A percentile compares a stretch with the other conserved stretches of the same genome.
phyloP scores from a whole-genome alignment of 2,888 invertebrate genomes.

The Megamerina dolium region DNA sequence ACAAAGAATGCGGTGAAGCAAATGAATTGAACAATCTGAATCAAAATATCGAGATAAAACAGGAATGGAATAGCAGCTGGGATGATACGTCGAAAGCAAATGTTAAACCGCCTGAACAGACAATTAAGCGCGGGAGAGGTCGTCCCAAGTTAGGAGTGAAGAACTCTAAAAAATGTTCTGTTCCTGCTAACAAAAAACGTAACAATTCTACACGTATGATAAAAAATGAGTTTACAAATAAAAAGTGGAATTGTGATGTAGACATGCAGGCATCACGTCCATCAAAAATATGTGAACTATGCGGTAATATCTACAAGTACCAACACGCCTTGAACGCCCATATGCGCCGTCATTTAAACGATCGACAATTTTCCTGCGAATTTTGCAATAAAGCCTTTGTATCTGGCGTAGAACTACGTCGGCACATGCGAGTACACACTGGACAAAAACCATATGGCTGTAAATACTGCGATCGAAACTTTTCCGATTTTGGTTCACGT shows the following conservation, averaged over 20 bases:
- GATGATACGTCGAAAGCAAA: background rate
- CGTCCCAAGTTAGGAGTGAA: no score
- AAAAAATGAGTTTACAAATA: constrained; percentile 7
- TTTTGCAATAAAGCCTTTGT: constrained; percentile 48
- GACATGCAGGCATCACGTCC: constrained; percentile 9
- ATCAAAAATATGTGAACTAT: constrained; percentile 46
- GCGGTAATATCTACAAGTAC: constrained; percentile 47
- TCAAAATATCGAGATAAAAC: background rate
- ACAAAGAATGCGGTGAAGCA: background rate
- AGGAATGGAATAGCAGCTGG: background rate
- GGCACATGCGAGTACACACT: constrained; percentile 49
- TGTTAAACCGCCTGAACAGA: no score
- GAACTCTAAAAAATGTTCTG: no score
- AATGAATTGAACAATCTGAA: background rate
- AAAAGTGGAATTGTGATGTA: background rate
- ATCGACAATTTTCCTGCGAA: constrained; percentile 42
- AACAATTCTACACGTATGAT: background rate
- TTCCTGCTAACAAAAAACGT: background rate
- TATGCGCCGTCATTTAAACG: constrained; percentile 47
- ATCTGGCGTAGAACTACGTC: constrained; percentile 45
- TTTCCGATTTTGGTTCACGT: constrained; percentile 49
- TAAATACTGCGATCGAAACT: constrained; percentile 43
- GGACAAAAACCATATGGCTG: constrained; percentile 48
- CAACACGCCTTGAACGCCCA: constrained; percentile 47
- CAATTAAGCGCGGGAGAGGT: background rate